These are phyloP conservation scores for Felis catus DNA, from an alignment of 2,113 vertebrate genomes.

Conservation along the genomic window DNA sequence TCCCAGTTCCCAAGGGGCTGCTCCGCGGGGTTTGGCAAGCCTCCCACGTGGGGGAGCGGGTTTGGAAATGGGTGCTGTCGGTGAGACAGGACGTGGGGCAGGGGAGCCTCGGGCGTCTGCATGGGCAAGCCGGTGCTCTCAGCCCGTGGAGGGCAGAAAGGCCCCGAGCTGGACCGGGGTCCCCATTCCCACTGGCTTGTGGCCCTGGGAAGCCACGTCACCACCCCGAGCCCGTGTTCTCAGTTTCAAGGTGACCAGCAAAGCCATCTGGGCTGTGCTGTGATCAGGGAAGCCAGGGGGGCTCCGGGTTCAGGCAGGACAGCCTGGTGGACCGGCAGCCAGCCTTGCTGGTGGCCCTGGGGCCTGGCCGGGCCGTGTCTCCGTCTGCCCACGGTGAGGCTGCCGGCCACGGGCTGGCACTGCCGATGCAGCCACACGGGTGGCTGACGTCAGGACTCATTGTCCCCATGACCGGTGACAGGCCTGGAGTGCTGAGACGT, in stretches of 20 bases:
- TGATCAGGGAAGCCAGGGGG: no score
- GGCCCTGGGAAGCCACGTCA: neutral
- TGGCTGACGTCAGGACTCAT: constrained; percentile 80
- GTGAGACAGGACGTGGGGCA: neutral
- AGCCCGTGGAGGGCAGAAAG: no score
- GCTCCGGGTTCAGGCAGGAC: neutral
- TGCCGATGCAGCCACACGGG: neutral
- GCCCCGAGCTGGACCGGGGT: neutral
- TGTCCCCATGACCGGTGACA: constrained; percentile 83
- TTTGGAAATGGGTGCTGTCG: no score
- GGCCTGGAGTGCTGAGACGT: constrained; percentile 46
- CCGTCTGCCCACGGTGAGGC: neutral
- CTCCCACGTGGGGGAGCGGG: neutral
- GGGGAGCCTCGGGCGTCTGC: rapidly evolving
- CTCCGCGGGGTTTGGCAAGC: rapidly evolving
- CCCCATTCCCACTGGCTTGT: neutral
- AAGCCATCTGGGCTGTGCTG: neutral
- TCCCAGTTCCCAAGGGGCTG: neutral
- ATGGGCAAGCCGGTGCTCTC: no score
- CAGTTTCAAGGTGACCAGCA: rapidly evolving
- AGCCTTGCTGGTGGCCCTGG: neutral
- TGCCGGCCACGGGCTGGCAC: neutral
- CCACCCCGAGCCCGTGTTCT: rapidly evolving
- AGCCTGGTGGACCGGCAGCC: neutral
- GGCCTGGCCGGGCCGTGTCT: rapidly evolving